Conservation (phyloP, 2,113 vertebrate genomes). For the Zootoca vivipara region DNA sequence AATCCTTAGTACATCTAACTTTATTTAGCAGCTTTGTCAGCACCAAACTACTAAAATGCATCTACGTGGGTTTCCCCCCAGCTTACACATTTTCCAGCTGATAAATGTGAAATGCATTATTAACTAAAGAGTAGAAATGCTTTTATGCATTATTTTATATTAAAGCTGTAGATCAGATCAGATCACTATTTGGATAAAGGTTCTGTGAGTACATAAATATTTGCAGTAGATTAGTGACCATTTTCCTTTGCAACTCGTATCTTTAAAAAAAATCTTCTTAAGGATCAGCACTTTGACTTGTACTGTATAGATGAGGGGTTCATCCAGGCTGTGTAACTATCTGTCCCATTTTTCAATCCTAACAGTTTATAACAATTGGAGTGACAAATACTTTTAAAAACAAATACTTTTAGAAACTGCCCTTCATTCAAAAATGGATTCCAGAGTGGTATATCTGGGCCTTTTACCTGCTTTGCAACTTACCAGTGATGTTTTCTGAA, state of each 20-base stretch:
- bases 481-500: conserved; percentile 86
- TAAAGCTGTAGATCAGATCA: background rate
- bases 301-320: background rate
- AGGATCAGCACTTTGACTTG: background rate
- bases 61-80: background rate
- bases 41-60: background rate
- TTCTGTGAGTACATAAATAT: background rate
- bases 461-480: conserved; percentile 26
- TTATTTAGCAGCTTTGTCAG: background rate
- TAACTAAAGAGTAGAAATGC: background rate
- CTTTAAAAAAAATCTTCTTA: background rate
- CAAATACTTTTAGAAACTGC: background rate
- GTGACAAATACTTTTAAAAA: too few species aligned
- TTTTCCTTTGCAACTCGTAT: background rate
- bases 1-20: background rate
- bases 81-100: background rate
- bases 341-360: background rate
- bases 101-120: background rate
- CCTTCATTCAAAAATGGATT: background rate
- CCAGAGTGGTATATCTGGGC: background rate
- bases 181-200: too few species aligned
- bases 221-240: background rate
- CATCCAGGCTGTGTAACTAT: background rate
- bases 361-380: background rate
- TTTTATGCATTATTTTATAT: background rate